phyloP scores from a whole-genome alignment of 2,113 vertebrate species.

The Ceyx margarethae region DNA sequence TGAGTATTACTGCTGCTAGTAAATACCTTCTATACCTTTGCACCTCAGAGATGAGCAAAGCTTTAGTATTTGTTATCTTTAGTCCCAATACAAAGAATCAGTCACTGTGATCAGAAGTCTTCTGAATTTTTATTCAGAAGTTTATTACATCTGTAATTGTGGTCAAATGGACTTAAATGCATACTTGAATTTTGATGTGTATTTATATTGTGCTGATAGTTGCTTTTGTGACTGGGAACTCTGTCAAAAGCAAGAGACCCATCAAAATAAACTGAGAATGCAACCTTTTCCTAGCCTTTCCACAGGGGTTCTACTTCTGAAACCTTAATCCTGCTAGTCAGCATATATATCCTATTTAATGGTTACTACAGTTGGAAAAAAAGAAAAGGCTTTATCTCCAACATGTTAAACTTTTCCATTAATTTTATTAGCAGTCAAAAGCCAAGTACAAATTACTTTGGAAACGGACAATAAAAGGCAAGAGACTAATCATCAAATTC shows the following conservation, averaged over 20 bases:
- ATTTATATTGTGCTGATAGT: not conserved
- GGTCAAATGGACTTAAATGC: not conserved
- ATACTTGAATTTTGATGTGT: not conserved
- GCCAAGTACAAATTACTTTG: not conserved
- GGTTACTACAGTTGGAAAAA: not conserved
- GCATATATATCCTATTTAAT: not conserved
- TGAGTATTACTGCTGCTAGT: not conserved
- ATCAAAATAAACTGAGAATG: not conserved
- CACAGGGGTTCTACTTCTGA: not conserved
- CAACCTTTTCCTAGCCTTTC: not conserved
- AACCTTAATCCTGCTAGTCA: not conserved
- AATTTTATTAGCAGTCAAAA: constrained; percentile 17
- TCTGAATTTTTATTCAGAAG: not conserved
- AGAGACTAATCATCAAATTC: constrained; percentile 24
- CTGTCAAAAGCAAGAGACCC: not conserved
- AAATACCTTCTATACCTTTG: not conserved
- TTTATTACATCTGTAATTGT: not conserved
- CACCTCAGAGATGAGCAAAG: fast-evolving
- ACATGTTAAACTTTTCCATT: not conserved
- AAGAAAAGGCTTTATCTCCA: not conserved
- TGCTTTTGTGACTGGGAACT: too few relatives aligned
- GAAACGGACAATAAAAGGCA: not conserved
- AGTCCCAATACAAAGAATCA: not conserved
- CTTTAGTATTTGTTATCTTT: not conserved
- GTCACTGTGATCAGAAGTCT: not conserved